Conservation (phyloP, 1,140 invertebrate species). For the Antheraea mylitta region DNA sequence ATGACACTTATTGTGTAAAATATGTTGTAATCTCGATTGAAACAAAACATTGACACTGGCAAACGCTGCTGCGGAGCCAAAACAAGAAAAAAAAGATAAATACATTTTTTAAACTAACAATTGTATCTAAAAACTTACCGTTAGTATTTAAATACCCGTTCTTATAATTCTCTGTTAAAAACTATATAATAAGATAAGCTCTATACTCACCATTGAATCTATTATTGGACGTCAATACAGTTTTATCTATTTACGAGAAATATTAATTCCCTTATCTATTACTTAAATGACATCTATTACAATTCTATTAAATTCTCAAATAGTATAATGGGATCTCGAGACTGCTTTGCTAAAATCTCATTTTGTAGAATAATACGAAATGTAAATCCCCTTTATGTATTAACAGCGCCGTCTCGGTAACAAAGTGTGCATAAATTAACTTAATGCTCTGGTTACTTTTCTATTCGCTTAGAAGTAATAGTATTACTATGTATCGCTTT, state of each 20-base stretch:
- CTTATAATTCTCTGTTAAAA: too few relatives aligned
- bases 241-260: not conserved
- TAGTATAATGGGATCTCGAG: not conserved
- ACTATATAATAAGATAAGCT: too few relatives aligned
- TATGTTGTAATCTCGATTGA: too few relatives aligned
- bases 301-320: not conserved
- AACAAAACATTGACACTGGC: too few relatives aligned
- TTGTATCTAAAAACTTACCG: not conserved
- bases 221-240: not conserved
- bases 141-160: too few relatives aligned
- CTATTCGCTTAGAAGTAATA: slow-evolving; percentile 68
- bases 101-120: not conserved
- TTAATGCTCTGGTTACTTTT: slow-evolving; percentile 72
- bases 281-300: not conserved
- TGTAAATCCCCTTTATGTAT: slow-evolving; percentile 49
- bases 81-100: too few relatives aligned
- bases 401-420: slow-evolving; percentile 42
- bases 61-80: too few relatives aligned
- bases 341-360: slow-evolving; percentile 35
- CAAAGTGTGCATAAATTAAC: slow-evolving; percentile 74
- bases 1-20: too few relatives aligned
- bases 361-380: slow-evolving; percentile 42
- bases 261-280: not conserved
- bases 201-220: not conserved
- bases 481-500: slow-evolving; percentile 53